Evolutionary conservation across 2,888 invertebrate species (phyloP).

Genomic region (Netelia melanura): DNA sequence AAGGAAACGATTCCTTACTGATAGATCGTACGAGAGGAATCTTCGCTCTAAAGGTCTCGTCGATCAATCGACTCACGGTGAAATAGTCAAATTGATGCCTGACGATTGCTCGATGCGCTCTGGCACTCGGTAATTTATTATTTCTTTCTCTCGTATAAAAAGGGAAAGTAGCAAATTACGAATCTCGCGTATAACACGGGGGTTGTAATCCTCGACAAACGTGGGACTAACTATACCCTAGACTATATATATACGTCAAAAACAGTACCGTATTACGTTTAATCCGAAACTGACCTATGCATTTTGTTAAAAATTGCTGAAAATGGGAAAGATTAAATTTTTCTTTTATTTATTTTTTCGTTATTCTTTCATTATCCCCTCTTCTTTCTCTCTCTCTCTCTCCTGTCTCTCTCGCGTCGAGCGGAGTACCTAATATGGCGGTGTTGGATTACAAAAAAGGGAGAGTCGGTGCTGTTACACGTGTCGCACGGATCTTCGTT

Average conservation of each 20-base stretch:
- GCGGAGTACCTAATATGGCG: conserved; percentile 18
- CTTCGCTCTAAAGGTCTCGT: conserved; percentile 44
- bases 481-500: conserved; percentile 53
- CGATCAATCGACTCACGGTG: conserved; percentile 1
- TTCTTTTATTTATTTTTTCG: conserved; percentile 31
- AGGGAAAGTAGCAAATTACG: conserved; percentile 59
- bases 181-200: neutral
- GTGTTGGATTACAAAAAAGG: conserved; percentile 59
- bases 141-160: conserved; percentile 7
- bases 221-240: neutral
- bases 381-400: neutral
- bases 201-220: neutral
- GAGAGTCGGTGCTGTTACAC: conserved; percentile 61
- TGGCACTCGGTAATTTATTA: conserved; percentile 13
- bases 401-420: neutral
- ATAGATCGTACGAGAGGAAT: conserved; percentile 20
- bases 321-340: neutral
- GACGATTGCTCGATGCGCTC: conserved; percentile 7
- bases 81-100: conserved; percentile 37
- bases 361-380: neutral
- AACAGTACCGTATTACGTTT: conserved; percentile 25
- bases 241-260: neutral
- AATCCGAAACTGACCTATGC: conserved; percentile 24
- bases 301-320: neutral
- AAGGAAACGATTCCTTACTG: conserved; percentile 37